A percentile compares a stretch with the other conserved stretches of the same genome.
These are phyloP conservation scores for Strigops habroptila DNA, from an alignment of 2,113 vertebrate species.

Conservation along the genomic window DNA sequence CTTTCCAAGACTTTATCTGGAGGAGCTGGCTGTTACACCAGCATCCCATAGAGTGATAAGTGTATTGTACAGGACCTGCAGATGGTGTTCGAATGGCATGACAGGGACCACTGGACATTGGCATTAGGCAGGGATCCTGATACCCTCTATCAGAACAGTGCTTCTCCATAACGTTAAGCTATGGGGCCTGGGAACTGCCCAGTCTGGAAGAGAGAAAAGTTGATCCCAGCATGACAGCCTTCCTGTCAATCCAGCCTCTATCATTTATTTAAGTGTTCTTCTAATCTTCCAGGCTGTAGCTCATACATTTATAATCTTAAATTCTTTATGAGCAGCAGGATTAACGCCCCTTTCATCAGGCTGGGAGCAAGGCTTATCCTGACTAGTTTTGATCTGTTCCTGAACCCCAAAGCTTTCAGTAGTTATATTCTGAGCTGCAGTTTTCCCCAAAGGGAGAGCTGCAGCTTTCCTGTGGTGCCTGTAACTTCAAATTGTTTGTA, in stretches of 20 bases:
- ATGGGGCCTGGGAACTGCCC: background rate
- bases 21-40: background rate
- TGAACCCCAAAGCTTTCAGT: background rate
- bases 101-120: background rate
- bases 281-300: background rate
- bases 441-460: background rate
- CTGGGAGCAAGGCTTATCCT: background rate
- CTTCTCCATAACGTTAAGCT: background rate
- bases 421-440: background rate
- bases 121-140: background rate
- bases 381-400: background rate
- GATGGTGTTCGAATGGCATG: background rate
- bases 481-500: background rate
- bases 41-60: background rate
- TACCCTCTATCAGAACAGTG: background rate
- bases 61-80: background rate
- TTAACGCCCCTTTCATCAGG: conserved; percentile 18
- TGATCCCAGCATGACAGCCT: background rate
- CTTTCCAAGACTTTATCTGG: background rate
- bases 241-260: background rate
- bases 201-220: background rate
- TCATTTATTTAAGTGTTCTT: conserved; percentile 27
- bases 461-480: background rate
- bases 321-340: conserved; percentile 43
- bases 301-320: background rate